These are phyloP conservation scores for Melipona quadrifasciata DNA, from an alignment of 1,140 invertebrate genomes.

Conservation along the genomic window DNA sequence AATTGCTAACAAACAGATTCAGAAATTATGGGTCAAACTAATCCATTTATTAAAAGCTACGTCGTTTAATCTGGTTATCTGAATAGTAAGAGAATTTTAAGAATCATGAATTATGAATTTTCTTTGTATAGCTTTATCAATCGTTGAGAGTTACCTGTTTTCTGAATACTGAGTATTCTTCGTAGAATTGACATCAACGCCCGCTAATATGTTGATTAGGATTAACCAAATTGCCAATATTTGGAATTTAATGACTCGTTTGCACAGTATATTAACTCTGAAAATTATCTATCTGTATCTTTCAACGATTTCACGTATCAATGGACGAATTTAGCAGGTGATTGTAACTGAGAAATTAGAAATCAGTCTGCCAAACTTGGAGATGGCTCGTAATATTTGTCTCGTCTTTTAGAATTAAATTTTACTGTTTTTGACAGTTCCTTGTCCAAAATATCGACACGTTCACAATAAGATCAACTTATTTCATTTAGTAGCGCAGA, in stretches of 20 bases:
- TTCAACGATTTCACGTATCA: neutral
- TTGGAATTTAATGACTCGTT: neutral
- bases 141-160: neutral
- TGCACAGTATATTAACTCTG: neutral
- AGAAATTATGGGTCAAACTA: neutral
- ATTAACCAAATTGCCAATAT: neutral
- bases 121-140: neutral
- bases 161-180: neutral
- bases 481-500: neutral
- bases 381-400: no score
- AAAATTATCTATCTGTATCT: neutral
- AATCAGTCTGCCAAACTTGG: no score
- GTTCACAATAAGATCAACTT: neutral
- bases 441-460: neutral
- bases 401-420: no score
- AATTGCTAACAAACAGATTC: neutral
- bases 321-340: neutral
- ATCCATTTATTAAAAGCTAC: neutral
- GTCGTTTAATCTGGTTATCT: neutral
- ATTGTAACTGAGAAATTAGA: neutral
- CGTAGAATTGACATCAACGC: neutral
- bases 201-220: neutral
- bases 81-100: neutral
- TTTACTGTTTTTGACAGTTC: neutral
- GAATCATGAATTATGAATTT: slow-evolving; percentile 2